phyloP scores from a whole-genome alignment of 2,888 invertebrate species.

The Pheosia gnoma region DNA sequence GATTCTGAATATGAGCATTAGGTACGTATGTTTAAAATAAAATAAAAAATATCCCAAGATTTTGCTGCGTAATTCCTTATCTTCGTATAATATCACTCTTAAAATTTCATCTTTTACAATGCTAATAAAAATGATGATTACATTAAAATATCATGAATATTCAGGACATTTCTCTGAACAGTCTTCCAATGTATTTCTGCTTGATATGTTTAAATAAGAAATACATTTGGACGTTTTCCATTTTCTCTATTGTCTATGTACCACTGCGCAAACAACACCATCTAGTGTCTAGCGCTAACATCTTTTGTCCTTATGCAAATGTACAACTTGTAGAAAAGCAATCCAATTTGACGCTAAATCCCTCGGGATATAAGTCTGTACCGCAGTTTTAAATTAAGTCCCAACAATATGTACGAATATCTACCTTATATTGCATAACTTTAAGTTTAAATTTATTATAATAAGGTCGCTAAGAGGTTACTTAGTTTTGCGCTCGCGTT shows the following conservation, averaged over 20 bases:
- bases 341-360: conserved; percentile 76
- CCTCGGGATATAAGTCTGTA: conserved; percentile 63
- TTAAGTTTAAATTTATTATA: conserved; percentile 37
- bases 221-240: conserved; percentile 4
- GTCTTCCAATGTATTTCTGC: not conserved
- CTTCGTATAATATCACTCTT: not conserved
- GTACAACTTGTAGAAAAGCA: conserved; percentile 70
- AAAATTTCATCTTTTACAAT: conserved; percentile 4
- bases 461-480: conserved; percentile 33
- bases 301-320: conserved; percentile 73
- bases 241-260: conserved; percentile 14
- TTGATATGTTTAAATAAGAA: not conserved
- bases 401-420: conserved; percentile 42
- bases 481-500: conserved; percentile 43
- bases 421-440: conserved; percentile 32
- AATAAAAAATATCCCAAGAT: not conserved
- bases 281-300: conserved; percentile 34
- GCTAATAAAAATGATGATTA: conserved; percentile 5
- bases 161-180: not conserved
- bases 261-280: conserved; percentile 17
- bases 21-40: too few species aligned
- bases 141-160: conserved; percentile 6
- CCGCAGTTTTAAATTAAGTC: conserved; percentile 74
- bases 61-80: not conserved
- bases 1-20: too few species aligned